Base-by-base conservation (phyloP, 2,888 invertebrate genomes). In the Chironomus tentans region DNA sequence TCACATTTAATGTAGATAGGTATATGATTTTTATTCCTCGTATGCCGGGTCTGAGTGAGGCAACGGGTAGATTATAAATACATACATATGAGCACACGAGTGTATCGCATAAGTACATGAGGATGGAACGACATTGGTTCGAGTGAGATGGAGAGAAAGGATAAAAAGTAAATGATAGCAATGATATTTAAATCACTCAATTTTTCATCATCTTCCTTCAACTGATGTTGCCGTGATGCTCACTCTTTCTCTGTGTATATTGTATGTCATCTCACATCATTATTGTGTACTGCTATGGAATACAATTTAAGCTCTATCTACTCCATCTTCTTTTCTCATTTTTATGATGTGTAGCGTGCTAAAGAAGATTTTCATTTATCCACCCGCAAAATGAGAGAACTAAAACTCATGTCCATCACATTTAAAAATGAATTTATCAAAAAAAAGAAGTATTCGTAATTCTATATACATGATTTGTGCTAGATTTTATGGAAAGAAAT, bases 391-490 rank as follows among this genome's bases (percentile, higher is more conserved):
- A 62, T 62, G 38, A 38, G 38, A 38, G 38, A 38, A 38, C 38
- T 38, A 38, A 38, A 38, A 38, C 38, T 38, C 38, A 38, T 38
- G 72, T 61, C 71, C 71, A 56, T 71, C 56, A 56, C 62, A 72
- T 72, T 72, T 62, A 72, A 61, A 61, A 72, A 72, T 62, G 61
- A 72, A 72, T 72, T 72, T 72, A 72, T 72, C 72, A 72, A 61
- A 72, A 24, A 70, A 18, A 15, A 50, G 5, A 38, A 38, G 10
- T 38, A 38, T 38, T 38, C 38, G 38, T 38, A 38, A 38, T 38
- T 38, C 38, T 38, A 2, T 7, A 38, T 38, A 10, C 38, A 38
- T 38, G 38, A 38, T 38, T 38, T 38, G 38, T 38, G 38, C 38
- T 38, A 38, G 38, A 38, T 10, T 38, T 38, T 2, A 38, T 38